phyloP scores from a whole-genome alignment of 2,888 invertebrate species.

The Oscheius sp. region DNA sequence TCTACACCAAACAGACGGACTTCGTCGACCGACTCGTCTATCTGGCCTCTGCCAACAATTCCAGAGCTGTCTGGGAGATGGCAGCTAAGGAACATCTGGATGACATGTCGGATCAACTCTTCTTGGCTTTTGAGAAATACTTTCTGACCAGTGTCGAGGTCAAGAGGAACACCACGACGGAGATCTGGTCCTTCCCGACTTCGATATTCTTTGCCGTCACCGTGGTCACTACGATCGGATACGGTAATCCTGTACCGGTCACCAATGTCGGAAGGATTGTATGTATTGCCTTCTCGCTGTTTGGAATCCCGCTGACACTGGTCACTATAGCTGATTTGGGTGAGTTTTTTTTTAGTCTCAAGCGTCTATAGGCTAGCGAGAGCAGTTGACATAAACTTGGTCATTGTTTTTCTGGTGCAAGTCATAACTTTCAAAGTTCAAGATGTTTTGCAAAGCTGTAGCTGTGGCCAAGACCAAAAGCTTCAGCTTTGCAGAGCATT shows the following conservation, averaged over 20 bases:
- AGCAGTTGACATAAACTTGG: neutral
- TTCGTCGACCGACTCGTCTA: slow-evolving; percentile 65
- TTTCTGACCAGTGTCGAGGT: slow-evolving; percentile 71
- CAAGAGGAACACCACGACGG: slow-evolving; percentile 68
- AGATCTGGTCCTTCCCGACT: slow-evolving; percentile 73
- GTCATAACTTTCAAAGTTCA: too few species aligned
- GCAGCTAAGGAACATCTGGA: slow-evolving; percentile 64
- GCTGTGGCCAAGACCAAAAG: too few species aligned
- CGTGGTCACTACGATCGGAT: slow-evolving; percentile 73
- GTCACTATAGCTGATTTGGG: slow-evolving; percentile 73
- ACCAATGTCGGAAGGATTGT: slow-evolving; percentile 69
- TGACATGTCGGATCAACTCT: slow-evolving; percentile 72
- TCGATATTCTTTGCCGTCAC: slow-evolving; percentile 74
- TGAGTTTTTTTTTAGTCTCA: slow-evolving; percentile 23
- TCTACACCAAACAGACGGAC: slow-evolving; percentile 62
- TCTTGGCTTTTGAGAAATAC: slow-evolving; percentile 72
- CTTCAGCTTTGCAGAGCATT: too few species aligned
- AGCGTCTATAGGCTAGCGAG: neutral
- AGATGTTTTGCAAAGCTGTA: too few species aligned
- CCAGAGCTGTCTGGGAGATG: slow-evolving; percentile 52
- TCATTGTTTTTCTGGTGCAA: too few species aligned
- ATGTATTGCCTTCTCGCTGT: slow-evolving; percentile 72
- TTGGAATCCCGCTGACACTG: slow-evolving; percentile 73
- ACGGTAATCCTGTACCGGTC: slow-evolving; percentile 73
- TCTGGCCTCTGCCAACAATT: slow-evolving; percentile 49